phyloP scores from a whole-genome alignment of 1,140 invertebrate species.

The Listronotus oregonensis region DNA sequence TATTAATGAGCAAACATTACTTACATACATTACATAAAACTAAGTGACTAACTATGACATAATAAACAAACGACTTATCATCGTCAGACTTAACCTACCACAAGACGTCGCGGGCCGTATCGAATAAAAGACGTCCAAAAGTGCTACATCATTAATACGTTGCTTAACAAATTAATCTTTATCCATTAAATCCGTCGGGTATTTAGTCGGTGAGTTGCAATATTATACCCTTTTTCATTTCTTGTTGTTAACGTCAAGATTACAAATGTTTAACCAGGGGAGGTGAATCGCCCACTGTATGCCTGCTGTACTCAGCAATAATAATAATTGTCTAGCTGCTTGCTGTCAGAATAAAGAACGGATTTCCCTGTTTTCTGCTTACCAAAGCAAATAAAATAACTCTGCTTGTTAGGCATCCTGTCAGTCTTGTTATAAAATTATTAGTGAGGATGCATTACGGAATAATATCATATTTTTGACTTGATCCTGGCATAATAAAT shows the following conservation, averaged over 20 bases:
- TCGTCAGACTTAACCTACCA: no score
- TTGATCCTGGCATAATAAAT: no score
- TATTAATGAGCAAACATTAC: no score
- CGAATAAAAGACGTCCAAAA: conserved; percentile 6
- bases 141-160: conserved; percentile 7
- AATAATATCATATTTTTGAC: no score
- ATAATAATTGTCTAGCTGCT: conserved; percentile 14
- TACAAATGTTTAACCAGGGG: conserved; percentile 10
- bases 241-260: conserved; percentile 8
- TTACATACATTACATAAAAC: no score
- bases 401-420: no score
- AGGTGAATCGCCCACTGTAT: conserved; percentile 11
- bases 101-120: background rate
- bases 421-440: no score
- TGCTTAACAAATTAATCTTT: conserved; percentile 9
- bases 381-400: conserved; percentile 12
- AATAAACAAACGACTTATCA: no score
- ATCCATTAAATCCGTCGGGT: conserved; percentile 6
- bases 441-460: no score
- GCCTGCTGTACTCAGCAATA: conserved; percentile 11
- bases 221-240: conserved; percentile 5
- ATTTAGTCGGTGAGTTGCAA: conserved; percentile 12
- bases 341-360: conserved; percentile 11
- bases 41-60: no score
- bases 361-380: conserved; percentile 9